A percentile compares a stretch with the other conserved stretches of the same genome.
Conservation (phyloP, 1,140 invertebrate genomes). For the Araneus ventricosus region DNA sequence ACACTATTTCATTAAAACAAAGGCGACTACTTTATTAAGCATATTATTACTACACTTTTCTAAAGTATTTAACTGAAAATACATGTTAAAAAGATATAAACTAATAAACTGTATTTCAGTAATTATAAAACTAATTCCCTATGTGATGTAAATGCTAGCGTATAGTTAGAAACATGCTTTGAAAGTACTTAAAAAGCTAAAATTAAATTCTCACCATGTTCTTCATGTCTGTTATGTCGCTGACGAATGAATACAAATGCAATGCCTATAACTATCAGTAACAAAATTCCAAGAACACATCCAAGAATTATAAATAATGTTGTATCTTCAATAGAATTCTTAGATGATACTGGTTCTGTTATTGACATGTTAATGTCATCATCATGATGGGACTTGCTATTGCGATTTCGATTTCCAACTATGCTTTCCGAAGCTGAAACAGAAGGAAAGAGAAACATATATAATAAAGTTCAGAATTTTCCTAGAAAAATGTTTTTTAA, state of each 20-base stretch:
- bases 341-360: constrained; percentile 43
- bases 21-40: too few relatives aligned
- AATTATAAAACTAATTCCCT: too few relatives aligned
- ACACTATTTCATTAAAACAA: too few relatives aligned
- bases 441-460: neutral
- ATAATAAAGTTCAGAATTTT: too few relatives aligned
- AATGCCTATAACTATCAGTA: neutral
- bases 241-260: neutral
- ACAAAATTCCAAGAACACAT: neutral
- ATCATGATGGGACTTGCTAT: constrained; percentile 45
- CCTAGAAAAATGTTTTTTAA: too few relatives aligned
- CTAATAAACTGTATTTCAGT: too few relatives aligned
- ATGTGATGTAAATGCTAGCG: too few relatives aligned
- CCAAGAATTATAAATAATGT: constrained; percentile 25
- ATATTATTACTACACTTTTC: too few relatives aligned
- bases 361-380: constrained; percentile 23
- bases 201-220: neutral
- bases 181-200: too few relatives aligned
- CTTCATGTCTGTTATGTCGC: neutral
- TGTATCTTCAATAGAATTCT: neutral
- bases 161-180: too few relatives aligned
- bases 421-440: constrained; percentile 46
- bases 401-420: neutral
- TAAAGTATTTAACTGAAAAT: too few relatives aligned
- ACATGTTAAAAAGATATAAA: too few relatives aligned